Evolutionary conservation across 2,797 vertebrate species (phyloP), one percentile per base, ranked within the genome.

Genomic region (Todus mexicanus): DNA sequence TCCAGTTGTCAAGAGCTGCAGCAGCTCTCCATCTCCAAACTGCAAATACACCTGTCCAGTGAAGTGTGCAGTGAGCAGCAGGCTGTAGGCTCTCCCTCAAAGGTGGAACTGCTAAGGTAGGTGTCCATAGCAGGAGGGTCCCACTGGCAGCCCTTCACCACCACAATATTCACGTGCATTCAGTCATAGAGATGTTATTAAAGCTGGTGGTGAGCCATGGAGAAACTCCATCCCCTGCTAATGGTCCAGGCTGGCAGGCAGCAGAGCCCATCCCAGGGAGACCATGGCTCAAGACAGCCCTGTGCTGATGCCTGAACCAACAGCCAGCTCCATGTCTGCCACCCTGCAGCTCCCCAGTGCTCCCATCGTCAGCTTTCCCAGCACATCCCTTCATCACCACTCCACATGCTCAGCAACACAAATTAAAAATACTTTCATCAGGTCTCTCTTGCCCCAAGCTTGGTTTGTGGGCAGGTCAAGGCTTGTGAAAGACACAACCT

Each of bases 101-200:
- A 51, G 31, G 17, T 25, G 33, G 17, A 26, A 27, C 40, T 40
- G 25, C 25, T 48, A 47, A 35, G 20, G 20, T 6, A 31, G n/a
- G 45, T 22, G 23, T 10, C 43, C 9, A 1, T 15, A 69, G 50
- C 27, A 16, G 12, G 31, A 45, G 10, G 11, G 27, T 69, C 18
- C 53, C 1, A 0, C 18, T 6, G 27, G 42, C 12, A 68, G 23
- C 51, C 15, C 40, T 50, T 22, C 47, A 9, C 22, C 61, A 29
- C 4, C 5, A 9, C 26, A 12, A 15, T 7, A 26, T 6, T 7
- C 20, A 6, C 0, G 3, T 9, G 3, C 23, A 3, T 29, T 47
- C 0, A 0, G 20, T 12, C 61, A 18, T 4, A 0, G 5, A 20
- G 26, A 22, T 29, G 57, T 16, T 51, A 4, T 2, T 15, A 16